Conservation (phyloP, 1,140 invertebrate genomes). For the Littorina saxatilis region DNA sequence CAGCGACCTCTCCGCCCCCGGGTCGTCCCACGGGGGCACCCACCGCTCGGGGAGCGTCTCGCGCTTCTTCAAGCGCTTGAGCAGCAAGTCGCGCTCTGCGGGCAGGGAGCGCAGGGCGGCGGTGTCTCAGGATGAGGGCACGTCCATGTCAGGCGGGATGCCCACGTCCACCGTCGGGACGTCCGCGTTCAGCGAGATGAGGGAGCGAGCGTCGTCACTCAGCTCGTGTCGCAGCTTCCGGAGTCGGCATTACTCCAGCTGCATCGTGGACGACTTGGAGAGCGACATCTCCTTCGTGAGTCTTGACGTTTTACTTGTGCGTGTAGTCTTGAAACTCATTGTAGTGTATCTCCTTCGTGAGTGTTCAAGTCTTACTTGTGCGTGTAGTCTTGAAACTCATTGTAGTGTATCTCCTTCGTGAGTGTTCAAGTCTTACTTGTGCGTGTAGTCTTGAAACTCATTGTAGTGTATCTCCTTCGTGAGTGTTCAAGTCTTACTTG, state of each 20-base stretch:
- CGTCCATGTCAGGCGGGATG: not conserved
- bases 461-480: too few species aligned
- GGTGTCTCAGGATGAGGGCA: conserved; percentile 15
- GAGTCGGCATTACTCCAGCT: conserved; percentile 52
- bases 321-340: too few species aligned
- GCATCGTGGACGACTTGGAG: conserved; percentile 51
- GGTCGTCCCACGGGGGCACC: not conserved
- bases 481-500: too few species aligned
- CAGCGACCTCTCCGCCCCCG: not conserved
- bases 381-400: too few species aligned
- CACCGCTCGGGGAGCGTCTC: conserved; percentile 54
- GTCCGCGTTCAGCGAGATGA: conserved; percentile 19
- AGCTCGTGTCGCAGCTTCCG: conserved; percentile 51
- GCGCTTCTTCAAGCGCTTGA: conserved; percentile 57
- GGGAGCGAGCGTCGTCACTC: conserved; percentile 44
- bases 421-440: too few species aligned
- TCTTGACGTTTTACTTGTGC: too few species aligned
- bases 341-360: too few species aligned
- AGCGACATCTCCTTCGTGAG: conserved; percentile 55
- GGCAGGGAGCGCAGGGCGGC: conserved; percentile 41
- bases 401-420: too few species aligned
- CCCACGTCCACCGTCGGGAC: not conserved
- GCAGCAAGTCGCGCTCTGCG: conserved; percentile 39
- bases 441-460: too few species aligned
- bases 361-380: too few species aligned